These are phyloP conservation scores for Oppia nitens DNA, from an alignment of 1,140 invertebrate species.

Conservation along the genomic window DNA sequence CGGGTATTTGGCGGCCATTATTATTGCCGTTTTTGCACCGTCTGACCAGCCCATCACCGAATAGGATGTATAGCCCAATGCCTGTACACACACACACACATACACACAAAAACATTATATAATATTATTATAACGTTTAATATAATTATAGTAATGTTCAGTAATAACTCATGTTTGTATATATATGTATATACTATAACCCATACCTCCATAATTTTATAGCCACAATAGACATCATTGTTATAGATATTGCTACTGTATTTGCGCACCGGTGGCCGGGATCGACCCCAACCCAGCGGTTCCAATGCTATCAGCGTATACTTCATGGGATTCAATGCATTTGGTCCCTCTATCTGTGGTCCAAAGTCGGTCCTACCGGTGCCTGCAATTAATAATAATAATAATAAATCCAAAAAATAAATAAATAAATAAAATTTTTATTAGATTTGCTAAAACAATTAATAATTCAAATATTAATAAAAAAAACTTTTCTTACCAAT, in stretches of 20 bases:
- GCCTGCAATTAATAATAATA: background rate
- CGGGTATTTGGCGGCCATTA: constrained; percentile 13
- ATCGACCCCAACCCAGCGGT: constrained; percentile 70
- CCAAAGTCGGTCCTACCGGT: constrained; percentile 26
- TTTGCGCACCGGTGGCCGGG: constrained; percentile 56
- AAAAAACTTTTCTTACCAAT: constrained; percentile 5
- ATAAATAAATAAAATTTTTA: too few relatives aligned
- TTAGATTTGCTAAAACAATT: too few relatives aligned
- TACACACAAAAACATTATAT: too few relatives aligned
- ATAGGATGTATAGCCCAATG: constrained; percentile 12
- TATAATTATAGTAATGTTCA: too few relatives aligned
- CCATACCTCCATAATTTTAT: constrained; percentile 52
- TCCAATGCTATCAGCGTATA: constrained; percentile 57
- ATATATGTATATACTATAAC: too few relatives aligned
- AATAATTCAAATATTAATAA: too few relatives aligned
- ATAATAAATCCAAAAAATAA: too few relatives aligned
- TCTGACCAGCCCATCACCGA: constrained; percentile 16
- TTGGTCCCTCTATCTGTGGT: constrained; percentile 22
- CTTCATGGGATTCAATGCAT: constrained; percentile 26
- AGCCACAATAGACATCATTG: constrained; percentile 50
- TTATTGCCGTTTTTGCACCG: constrained; percentile 13
- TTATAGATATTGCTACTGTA: constrained; percentile 44
- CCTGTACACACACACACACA: too few relatives aligned
- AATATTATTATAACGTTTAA: too few relatives aligned
- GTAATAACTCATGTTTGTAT: too few relatives aligned